A percentile compares a stretch with the other conserved stretches of the same genome.
Conservation (phyloP, 2,888 invertebrate species). For the Acrobasis suavella region DNA sequence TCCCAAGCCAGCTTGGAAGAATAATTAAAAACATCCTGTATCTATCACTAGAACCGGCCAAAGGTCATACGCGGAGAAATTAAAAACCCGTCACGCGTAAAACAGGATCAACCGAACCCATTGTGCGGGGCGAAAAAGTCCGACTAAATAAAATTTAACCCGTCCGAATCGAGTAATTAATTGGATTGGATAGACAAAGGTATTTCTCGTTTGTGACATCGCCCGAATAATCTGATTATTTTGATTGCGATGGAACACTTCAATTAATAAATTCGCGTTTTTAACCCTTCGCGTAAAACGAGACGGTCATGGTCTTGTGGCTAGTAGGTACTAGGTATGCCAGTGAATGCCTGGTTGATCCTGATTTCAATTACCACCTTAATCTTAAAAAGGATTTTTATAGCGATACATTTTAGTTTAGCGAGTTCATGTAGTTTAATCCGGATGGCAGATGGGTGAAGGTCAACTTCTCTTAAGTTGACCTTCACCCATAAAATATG, state of each 20-base stretch:
- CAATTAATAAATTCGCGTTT: slow-evolving; percentile 32
- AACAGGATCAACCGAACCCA: slow-evolving; percentile 41
- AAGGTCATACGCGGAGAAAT: slow-evolving; percentile 11
- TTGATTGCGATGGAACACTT: slow-evolving; percentile 48
- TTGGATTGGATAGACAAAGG: slow-evolving; percentile 66
- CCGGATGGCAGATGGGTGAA: no score
- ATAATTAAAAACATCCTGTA: neutral
- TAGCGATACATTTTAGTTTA: no score
- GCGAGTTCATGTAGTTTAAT: no score
- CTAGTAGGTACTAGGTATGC: no score
- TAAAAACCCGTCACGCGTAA: slow-evolving; percentile 39
- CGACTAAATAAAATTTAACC: slow-evolving; percentile 51
- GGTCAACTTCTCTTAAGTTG: no score
- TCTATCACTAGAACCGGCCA: neutral
- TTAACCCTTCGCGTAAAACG: neutral
- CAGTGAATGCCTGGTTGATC: no score
- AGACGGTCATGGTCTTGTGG: neutral
- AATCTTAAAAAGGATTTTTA: no score
- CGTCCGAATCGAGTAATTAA: slow-evolving; percentile 61
- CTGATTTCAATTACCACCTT: no score
- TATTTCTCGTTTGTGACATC: slow-evolving; percentile 57
- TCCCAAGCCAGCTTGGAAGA: no score
- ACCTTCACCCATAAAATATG: no score
- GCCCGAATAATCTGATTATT: slow-evolving; percentile 62
- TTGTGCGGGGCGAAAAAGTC: slow-evolving; percentile 31